Percentiles rank a stretch among this genome's conserved stretches.
Conservation (phyloP, 2,888 invertebrate genomes). For the Lamproptera curius region DNA sequence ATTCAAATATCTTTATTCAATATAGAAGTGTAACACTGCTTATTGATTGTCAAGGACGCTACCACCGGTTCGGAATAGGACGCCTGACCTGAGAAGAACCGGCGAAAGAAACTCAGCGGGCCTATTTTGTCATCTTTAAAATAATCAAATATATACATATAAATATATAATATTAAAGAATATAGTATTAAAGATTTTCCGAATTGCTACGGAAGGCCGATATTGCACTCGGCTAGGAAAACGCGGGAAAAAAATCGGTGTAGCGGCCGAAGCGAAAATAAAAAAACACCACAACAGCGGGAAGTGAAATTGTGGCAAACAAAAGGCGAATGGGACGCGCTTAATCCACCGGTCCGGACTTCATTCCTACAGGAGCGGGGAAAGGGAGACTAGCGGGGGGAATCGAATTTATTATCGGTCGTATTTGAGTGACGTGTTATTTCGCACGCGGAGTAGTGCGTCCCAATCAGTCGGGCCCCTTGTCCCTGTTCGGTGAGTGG, state of each 20-base stretch:
- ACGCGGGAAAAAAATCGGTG: slow-evolving; percentile 35
- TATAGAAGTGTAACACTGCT: too few relatives aligned
- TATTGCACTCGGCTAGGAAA: slow-evolving; percentile 27
- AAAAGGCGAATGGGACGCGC: slow-evolving; percentile 68
- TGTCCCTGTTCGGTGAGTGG: slow-evolving; percentile 36
- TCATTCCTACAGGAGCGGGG: slow-evolving; percentile 55
- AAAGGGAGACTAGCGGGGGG: slow-evolving; percentile 40
- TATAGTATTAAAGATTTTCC: too few relatives aligned
- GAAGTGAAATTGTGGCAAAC: slow-evolving; percentile 59
- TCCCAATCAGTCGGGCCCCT: slow-evolving; percentile 59
- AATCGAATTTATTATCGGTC: slow-evolving; percentile 77
- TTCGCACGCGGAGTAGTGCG: slow-evolving; percentile 60
- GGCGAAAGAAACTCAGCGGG: too few relatives aligned
- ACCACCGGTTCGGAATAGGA: too few relatives aligned
- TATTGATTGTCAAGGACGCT: too few relatives aligned
- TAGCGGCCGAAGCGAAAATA: slow-evolving; percentile 26
- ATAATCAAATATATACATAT: too few relatives aligned
- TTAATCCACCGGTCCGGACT: slow-evolving; percentile 73
- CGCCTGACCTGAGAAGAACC: too few relatives aligned
- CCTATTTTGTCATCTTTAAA: too few relatives aligned
- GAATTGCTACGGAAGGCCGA: slow-evolving; percentile 23
- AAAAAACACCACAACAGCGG: slow-evolving; percentile 41
- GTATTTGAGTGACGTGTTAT: slow-evolving; percentile 77
- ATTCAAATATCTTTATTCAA: too few relatives aligned
- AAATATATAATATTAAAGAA: too few relatives aligned